Base-by-base conservation (phyloP, 2,797 vertebrate genomes). In the Varecia variegata region DNA sequence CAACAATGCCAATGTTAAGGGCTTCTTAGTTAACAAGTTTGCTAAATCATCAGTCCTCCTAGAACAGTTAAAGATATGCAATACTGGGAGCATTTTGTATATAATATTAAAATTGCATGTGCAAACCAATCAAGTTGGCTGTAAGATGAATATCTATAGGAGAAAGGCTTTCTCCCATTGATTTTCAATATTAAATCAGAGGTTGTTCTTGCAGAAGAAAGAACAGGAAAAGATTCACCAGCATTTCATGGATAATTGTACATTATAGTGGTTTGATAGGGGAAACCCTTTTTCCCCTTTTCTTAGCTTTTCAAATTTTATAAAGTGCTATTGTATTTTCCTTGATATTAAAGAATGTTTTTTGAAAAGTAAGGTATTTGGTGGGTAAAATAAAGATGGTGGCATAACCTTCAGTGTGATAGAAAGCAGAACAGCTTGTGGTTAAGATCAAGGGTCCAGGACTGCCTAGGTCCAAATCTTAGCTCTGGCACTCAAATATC, bases 131-230 rank as follows among this genome's bases (percentile, higher is more conserved):
- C 35, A 73, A 90, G 35, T 60, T 73, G 40, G 15, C 70, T 94
- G 0, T 43, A 58, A 50, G 38, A 79, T 60, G 27, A 86, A 38
- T 76, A 32, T 50, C 32, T 65, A 45, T 65, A 50, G 85, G 52
- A 81, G 23, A 71, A 65, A 88, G 15, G 20, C 21, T 88, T 86
- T 77, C 47, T 70, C 27, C 35, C 25, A 45, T 83, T 92, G 45
- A 87, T 73, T 83, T 95, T 84, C 74, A 70, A 18, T 89, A 58
- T 92, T 56, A 86, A 86, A 56, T 81, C 56, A 90, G 62, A 84
- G 45, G 43, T 85, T 58, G n/a, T 86, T 89, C 73, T 74, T 79
- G 25, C 20, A 54, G 71, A 60, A 68, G 13, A 67, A 80, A 88
- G 43, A 68, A 38, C 15, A 21, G 15, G 62, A 18, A 88, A 54